These are phyloP conservation scores for Euzetes globulus DNA, from an alignment of 2,888 invertebrate genomes.

Conservation along the genomic window DNA sequence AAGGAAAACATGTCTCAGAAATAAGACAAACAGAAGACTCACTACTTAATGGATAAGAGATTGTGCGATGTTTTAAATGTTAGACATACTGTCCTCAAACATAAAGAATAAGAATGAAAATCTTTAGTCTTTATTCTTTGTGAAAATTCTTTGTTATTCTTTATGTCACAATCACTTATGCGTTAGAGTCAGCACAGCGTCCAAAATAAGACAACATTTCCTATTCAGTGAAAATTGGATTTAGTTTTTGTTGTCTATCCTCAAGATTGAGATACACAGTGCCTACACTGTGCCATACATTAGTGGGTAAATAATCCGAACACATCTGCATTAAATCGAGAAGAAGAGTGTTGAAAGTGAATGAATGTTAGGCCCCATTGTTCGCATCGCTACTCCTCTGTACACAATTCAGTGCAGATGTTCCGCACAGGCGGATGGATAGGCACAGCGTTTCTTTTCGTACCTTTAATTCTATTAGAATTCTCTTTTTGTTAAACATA, in stretches of 20 bases:
- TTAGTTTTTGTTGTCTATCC: background rate
- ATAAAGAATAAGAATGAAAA: too few species aligned
- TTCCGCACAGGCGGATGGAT: background rate
- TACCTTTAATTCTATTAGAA: background rate
- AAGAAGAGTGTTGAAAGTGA: background rate
- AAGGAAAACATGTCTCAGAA: too few species aligned
- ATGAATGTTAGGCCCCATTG: background rate
- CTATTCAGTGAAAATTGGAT: constrained; percentile 15
- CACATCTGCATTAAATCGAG: background rate
- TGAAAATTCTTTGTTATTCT: background rate
- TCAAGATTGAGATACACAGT: background rate
- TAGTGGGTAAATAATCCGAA: background rate
- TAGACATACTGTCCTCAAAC: too few species aligned
- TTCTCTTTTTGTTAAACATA: background rate
- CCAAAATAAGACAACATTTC: background rate
- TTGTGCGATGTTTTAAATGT: too few species aligned
- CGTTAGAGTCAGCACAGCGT: background rate
- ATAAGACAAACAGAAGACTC: too few species aligned
- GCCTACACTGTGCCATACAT: background rate
- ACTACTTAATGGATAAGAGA: too few species aligned
- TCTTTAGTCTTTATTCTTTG: background rate
- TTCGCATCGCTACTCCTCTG: background rate
- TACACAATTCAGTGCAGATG: constrained; percentile 20
- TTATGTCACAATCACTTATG: constrained; percentile 5
- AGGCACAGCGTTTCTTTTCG: background rate